A percentile compares a stretch with the other conserved stretches of the same genome.
Evolutionary conservation across 1,140 invertebrate genomes (phyloP).

Genomic region (Drosophila leontia): DNA sequence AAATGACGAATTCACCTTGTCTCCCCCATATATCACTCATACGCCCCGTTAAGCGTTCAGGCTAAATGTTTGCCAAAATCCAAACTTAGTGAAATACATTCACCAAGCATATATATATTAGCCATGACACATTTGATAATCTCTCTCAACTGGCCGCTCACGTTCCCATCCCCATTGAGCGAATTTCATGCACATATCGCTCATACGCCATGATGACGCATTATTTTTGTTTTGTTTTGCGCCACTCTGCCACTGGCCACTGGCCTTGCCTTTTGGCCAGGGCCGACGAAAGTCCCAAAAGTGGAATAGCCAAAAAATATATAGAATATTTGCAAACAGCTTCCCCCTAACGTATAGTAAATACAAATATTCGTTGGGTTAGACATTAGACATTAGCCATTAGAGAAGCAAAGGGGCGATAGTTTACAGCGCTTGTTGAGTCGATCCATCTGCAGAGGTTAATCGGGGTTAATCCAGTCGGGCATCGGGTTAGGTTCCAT

Average conservation of each 20-base stretch:
- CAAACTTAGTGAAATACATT: background rate
- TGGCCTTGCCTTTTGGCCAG: conserved; percentile 65
- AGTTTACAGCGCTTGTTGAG: conserved; percentile 68
- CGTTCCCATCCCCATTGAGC: conserved; percentile 52
- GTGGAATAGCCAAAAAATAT: conserved; percentile 21
- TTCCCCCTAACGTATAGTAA: conserved; percentile 1
- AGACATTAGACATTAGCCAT: conserved; percentile 54
- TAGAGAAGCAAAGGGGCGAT: conserved; percentile 63
- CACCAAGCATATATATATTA: conserved; percentile 3
- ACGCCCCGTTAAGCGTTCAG: conserved; percentile 5
- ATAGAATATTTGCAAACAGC: conserved; percentile 18
- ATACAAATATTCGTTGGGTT: conserved; percentile 23
- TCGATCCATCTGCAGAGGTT: conserved; percentile 73
- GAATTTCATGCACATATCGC: conserved; percentile 52
- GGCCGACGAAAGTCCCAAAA: conserved; percentile 27
- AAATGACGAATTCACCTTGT: too few species aligned
- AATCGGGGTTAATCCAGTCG: conserved; percentile 61
- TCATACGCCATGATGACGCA: conserved; percentile 68
- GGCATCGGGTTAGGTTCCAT: conserved; percentile 55
- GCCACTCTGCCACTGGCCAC: conserved; percentile 42
- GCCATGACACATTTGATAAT: conserved; percentile 10
- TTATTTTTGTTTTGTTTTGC: conserved; percentile 52
- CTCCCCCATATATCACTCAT: conserved; percentile 16
- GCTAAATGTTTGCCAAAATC: background rate
- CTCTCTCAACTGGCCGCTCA: conserved; percentile 27